Percentiles rank a stretch among this genome's conserved stretches.
These are phyloP conservation scores for Polyodon spathula DNA, from an alignment of 2,113 vertebrate genomes.

Conservation along the genomic window DNA sequence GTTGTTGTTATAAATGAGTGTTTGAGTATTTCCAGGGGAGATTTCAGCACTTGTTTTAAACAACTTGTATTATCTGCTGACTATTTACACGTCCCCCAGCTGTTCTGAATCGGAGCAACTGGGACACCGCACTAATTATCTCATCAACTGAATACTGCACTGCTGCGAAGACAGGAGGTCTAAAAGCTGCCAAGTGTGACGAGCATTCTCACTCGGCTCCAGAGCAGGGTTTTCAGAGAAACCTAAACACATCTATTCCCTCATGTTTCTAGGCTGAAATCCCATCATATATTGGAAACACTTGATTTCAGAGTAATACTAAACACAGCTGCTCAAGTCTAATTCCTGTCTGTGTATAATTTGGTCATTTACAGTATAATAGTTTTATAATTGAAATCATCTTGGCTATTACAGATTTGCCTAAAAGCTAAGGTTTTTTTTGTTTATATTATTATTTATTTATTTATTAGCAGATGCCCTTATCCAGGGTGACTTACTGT, in stretches of 20 bases:
- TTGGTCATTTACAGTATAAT: too few species aligned
- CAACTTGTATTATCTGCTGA: conserved; percentile 1
- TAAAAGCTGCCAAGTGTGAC: conserved; percentile 5
- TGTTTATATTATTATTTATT: too few species aligned
- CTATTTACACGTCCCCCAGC: conserved; percentile 2
- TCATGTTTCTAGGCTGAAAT: neutral
- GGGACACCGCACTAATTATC: conserved; percentile 2
- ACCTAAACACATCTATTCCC: neutral
- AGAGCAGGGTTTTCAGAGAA: neutral
- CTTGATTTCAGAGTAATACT: neutral
- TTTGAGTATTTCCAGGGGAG: neutral
- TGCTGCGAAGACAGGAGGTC: conserved; percentile 2
- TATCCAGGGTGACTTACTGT: too few species aligned
- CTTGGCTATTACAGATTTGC: too few species aligned
- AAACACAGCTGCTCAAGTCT: conserved; percentile 31
- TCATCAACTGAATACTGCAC: neutral
- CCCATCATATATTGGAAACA: neutral
- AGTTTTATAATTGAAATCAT: too few species aligned
- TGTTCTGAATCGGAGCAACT: conserved; percentile 1
- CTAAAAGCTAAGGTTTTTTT: too few species aligned
- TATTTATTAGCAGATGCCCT: too few species aligned
- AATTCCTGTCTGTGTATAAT: conserved; percentile 62
- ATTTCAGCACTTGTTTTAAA: neutral
- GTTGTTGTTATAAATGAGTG: too few species aligned
- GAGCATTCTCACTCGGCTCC: neutral